Conservation (phyloP, 2,888 invertebrate genomes). For the Dexiosoma caninum region DNA sequence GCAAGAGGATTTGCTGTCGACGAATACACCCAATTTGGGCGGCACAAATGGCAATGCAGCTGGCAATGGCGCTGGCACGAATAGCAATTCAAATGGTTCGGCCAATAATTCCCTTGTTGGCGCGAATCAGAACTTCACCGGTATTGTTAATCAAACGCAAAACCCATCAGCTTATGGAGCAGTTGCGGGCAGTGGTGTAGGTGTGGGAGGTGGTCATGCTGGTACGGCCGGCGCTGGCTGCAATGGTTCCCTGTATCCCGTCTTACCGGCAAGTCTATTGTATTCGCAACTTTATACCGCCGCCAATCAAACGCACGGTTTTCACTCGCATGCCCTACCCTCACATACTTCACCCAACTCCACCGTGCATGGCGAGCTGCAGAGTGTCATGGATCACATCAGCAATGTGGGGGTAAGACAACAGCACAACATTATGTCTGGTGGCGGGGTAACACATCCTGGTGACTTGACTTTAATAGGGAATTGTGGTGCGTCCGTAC, state of each 20-base stretch:
- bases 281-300: slow-evolving; percentile 91
- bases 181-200: slow-evolving; percentile 72
- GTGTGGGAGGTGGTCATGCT: slow-evolving; percentile 65
- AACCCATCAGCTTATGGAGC: slow-evolving; percentile 79
- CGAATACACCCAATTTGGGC: slow-evolving; percentile 82
- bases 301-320: slow-evolving; percentile 86
- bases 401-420: slow-evolving; percentile 80
- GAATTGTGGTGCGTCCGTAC: slow-evolving; percentile 77
- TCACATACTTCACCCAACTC: slow-evolving; percentile 82
- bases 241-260: slow-evolving; percentile 86
- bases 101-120: slow-evolving; percentile 71
- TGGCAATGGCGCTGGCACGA: slow-evolving; percentile 66
- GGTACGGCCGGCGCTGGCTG: slow-evolving; percentile 79
- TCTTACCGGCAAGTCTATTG: slow-evolving; percentile 87
- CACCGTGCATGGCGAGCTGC: slow-evolving; percentile 83
- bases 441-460: slow-evolving; percentile 75
- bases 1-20: slow-evolving; percentile 85
- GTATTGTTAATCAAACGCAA: slow-evolving; percentile 80
- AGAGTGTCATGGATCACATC: slow-evolving; percentile 87
- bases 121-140: slow-evolving; percentile 78
- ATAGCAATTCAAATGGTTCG: slow-evolving; percentile 66
- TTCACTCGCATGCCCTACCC: slow-evolving; percentile 84
- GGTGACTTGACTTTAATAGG: slow-evolving; percentile 77
- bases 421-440: slow-evolving; percentile 79
- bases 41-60: slow-evolving; percentile 78